phyloP scores from a whole-genome alignment of 2,888 invertebrate genomes.

The Oxytorus armatus region DNA sequence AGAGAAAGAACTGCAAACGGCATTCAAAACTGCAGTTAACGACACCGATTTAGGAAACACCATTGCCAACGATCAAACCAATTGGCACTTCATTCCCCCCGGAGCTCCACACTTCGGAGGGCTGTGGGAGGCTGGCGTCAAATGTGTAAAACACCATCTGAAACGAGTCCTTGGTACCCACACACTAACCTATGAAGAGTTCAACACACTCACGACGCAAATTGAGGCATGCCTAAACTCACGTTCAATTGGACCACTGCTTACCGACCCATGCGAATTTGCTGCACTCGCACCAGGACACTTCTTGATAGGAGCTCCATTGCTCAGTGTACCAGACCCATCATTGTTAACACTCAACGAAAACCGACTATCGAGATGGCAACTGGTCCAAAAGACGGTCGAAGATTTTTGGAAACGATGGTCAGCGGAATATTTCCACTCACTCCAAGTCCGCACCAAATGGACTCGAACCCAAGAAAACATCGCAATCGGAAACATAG shows the following conservation, averaged over 20 bases:
- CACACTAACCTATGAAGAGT: conserved; percentile 14
- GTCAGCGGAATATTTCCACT: conserved; percentile 10
- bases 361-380: conserved; percentile 26
- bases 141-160: conserved; percentile 72
- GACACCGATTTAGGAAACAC: conserved; percentile 52
- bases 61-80: conserved; percentile 35
- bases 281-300: conserved; percentile 68
- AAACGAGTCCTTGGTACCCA: conserved; percentile 10
- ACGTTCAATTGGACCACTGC: conserved; percentile 57
- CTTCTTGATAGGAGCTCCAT: conserved; percentile 55
- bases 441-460: background rate
- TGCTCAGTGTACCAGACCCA: conserved; percentile 50
- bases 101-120: conserved; percentile 71
- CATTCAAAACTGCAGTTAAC: conserved; percentile 10
- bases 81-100: conserved; percentile 78
- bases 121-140: no score
- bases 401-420: conserved; percentile 47
- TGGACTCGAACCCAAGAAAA: background rate
- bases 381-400: conserved; percentile 3
- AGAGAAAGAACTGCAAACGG: conserved; percentile 54
- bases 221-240: conserved; percentile 62
- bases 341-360: conserved; percentile 7
- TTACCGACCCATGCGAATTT: conserved; percentile 59
- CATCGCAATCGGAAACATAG: background rate
- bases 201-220: conserved; percentile 7